Evolutionary conservation across 2,888 invertebrate genomes (phyloP), one percentile per base, ranked within the genome.

Genomic region (Pseudococcus jackbeardsleyi): DNA sequence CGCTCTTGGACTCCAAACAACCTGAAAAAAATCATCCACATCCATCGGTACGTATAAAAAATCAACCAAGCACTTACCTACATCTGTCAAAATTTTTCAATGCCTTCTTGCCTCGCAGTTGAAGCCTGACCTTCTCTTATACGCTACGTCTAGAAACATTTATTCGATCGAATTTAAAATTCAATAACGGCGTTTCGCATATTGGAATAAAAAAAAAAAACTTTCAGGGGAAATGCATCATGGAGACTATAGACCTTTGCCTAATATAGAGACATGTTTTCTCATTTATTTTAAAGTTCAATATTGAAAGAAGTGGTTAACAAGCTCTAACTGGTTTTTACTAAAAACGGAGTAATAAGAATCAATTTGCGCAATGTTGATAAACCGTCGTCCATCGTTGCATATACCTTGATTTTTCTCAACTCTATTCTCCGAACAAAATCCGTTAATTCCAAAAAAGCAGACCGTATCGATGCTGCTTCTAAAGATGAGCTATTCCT

Each of bases 261-360:
- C 79, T 79, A 79, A 79, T 79, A 79, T 79, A 79, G 79, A 22
- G 42, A 79, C 79, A 42, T 79, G 79, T 79, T 79, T 79, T 79
- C 79, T 79, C 79, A 79, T 79, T 79, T 42, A 79, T 79, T 79
- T 79, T 79, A 46, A 79, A 79, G 79, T 79, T 79, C 79, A 79
- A 79, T 72, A 72, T n/a, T 42, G 42, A 79, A 42, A 79, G n/a
- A 79, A 39, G 79, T 33, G 26, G 79, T 79, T 79, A 79, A 79
- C 79, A 79, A 79, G 79, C 79, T 42, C 79, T 46, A 79, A 42
- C 79, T 79, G 79, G 79, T 79, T 79, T 42, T 79, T 39, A 79
- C 79, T 79, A 79, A 79, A 79, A 79, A 79, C 79, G 79, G 79
- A 79, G 39, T 79, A 79, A 79, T 79, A 79, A 33, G 42, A 79